Evolutionary conservation across 2,888 invertebrate species (phyloP), one percentile per base, ranked within the genome.

Genomic region (Eupsilia transversa): DNA sequence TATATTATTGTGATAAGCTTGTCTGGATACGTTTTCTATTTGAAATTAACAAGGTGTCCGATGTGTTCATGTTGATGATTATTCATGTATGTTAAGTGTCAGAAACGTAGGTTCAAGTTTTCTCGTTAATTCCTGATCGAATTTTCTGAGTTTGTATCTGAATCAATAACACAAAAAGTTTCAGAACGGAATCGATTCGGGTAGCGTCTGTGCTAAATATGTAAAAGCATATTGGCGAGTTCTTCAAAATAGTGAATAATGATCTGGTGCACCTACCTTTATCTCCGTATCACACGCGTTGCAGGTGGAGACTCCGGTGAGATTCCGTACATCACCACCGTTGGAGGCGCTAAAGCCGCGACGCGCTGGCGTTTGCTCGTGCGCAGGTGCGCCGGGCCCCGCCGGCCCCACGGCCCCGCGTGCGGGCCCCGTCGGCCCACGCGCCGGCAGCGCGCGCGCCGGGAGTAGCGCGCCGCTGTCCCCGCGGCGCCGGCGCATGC

Each of bases 291-390:
- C 6, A 1, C 41, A 12, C 49, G 63, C 46, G 74, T 92, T 94
- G 30, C 97, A 98, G 96, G 97, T 98, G 90, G 97, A 96, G 91
- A 96, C 98, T 59, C 99, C 99, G 84, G 98, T 99, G 89, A 97
- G 98, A 95, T 99, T 99, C 96, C 97, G 99, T 92, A 98, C 99
- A 90, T 98, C 98, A 89, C 99, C 99, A 87, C 99, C 99, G 83
- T 96, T 98, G 93, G 98, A 98, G 96, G 98, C 98, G 92, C 97
- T 98, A 93, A 98, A 98, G 96, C 98, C 98, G 89, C 92, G 95
- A 77, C 94, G 96, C 4, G 82, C 75, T 82, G 89, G 83, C 81
- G 90, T 74, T n/a, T 89, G 91, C 97, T 98, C 73, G 56, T 85
- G 90, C 60, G 69, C 70, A 89, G 97, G 89, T 80, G 82, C n/a